Conservation (phyloP, 2,888 invertebrate species). For the Panorpa germanica region DNA sequence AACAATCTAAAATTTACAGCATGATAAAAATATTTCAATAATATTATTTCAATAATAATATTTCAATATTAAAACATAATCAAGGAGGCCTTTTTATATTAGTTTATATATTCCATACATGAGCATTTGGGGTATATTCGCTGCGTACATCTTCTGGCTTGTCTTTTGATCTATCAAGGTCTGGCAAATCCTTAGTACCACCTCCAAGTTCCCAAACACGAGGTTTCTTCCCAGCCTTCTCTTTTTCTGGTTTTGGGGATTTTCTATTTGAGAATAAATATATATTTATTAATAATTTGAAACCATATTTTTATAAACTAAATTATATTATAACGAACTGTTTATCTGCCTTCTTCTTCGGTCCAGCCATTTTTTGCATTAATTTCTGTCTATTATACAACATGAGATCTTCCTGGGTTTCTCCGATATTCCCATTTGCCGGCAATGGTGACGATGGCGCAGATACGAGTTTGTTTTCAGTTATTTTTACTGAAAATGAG, state of each 20-base stretch:
- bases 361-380: conserved; percentile 54
- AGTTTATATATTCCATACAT: too few relatives aligned
- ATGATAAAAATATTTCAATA: conserved; percentile 11
- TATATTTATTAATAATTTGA: conserved; percentile 3
- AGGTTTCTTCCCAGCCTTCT: conserved; percentile 71
- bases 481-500: background rate
- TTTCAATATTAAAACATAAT: conserved; percentile 4
- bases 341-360: conserved; percentile 41
- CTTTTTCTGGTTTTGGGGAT: conserved; percentile 32
- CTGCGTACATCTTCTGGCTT: conserved; percentile 41
- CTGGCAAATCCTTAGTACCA: conserved; percentile 50
- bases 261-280: conserved; percentile 18
- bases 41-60: conserved; percentile 7
- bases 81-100: background rate
- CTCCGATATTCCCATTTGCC: conserved; percentile 23
- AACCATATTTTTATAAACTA: too few relatives aligned
- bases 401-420: conserved; percentile 44
- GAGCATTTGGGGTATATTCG: conserved; percentile 40
- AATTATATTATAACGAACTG: conserved; percentile 22
- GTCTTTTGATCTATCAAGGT: conserved; percentile 67
- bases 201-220: conserved; percentile 82
- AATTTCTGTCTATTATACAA: conserved; percentile 60
- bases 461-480: background rate
- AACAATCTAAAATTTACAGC: conserved; percentile 34
- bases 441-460: too few relatives aligned